These are phyloP conservation scores for Phylloscopus trochilus DNA, from an alignment of 2,113 vertebrate species.

Conservation along the genomic window DNA sequence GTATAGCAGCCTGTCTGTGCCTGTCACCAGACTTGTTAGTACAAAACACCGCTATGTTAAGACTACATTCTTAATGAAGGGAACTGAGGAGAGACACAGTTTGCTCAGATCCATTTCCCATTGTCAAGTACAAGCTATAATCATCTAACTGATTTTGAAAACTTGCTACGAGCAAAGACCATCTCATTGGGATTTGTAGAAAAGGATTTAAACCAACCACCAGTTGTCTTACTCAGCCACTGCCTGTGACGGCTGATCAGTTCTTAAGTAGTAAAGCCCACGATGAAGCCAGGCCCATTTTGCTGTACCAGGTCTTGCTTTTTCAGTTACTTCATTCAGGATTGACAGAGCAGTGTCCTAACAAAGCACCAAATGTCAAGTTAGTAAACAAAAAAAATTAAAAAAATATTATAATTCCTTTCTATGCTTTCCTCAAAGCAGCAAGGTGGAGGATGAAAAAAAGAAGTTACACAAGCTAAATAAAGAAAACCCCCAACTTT, in stretches of 20 bases:
- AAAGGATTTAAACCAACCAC: neutral
- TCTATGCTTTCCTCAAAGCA: neutral
- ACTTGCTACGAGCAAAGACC: neutral
- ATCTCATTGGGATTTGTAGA: neutral
- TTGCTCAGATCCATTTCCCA: neutral
- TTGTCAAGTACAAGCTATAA: neutral
- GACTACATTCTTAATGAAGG: neutral
- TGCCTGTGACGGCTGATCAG: constrained; percentile 83
- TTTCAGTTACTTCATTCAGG: constrained; percentile 84
- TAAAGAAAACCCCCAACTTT: neutral
- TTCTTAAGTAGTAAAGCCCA: constrained; percentile 89
- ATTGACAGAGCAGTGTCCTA: constrained; percentile 87
- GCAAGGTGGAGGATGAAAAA: neutral
- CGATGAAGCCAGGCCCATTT: constrained; percentile 98
- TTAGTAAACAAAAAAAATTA: neutral
- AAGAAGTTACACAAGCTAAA: neutral
- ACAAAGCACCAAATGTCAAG: neutral
- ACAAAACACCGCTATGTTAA: neutral
- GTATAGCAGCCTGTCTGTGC: neutral
- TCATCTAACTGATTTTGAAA: neutral
- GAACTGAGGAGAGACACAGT: neutral
- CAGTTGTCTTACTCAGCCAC: constrained; percentile 84
- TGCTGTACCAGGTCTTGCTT: constrained; percentile 83
- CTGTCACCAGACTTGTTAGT: neutral
- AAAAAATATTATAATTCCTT: neutral